These are phyloP conservation scores for Alcedo quadribrachys DNA, from an alignment of 2,797 vertebrate species.

Conservation along the genomic window DNA sequence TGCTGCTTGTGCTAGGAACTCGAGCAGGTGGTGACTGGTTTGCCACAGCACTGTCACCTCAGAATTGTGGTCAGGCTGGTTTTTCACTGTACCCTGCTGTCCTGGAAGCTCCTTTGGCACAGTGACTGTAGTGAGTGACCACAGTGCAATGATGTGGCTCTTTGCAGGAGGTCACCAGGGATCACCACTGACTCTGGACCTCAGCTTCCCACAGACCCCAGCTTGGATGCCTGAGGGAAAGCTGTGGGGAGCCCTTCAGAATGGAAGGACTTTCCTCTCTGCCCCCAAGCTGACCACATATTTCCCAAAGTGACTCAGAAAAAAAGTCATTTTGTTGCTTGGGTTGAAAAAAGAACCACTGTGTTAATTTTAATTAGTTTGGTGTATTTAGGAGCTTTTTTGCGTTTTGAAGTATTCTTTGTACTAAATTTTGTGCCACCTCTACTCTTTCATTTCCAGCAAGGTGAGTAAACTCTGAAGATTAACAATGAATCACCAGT, in stretches of 20 bases:
- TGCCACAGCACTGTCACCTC: slow-evolving; percentile 28
- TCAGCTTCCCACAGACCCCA: accelerated
- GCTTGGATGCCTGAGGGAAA: accelerated
- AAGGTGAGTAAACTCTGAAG: background rate
- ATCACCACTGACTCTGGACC: background rate
- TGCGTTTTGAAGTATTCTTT: background rate
- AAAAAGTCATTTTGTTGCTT: background rate
- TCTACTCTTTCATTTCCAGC: background rate
- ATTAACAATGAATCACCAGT: background rate
- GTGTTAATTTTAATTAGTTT: background rate
- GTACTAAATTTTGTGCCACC: background rate
- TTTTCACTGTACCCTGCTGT: slow-evolving; percentile 2
- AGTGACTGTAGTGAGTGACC: background rate
- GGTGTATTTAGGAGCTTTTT: background rate
- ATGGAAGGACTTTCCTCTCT: background rate
- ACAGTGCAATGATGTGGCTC: background rate
- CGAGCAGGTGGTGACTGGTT: slow-evolving; percentile 26
- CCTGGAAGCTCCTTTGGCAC: background rate
- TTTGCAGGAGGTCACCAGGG: background rate
- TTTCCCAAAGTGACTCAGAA: background rate
- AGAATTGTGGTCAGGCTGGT: slow-evolving; percentile 5
- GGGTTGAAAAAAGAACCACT: background rate
- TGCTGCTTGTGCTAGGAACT: slow-evolving; percentile 49
- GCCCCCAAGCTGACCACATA: background rate
- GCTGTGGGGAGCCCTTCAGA: background rate